Evolutionary conservation across 2,888 invertebrate species (phyloP), one percentile per base, ranked within the genome.

Genomic region (Eilema depressum): DNA sequence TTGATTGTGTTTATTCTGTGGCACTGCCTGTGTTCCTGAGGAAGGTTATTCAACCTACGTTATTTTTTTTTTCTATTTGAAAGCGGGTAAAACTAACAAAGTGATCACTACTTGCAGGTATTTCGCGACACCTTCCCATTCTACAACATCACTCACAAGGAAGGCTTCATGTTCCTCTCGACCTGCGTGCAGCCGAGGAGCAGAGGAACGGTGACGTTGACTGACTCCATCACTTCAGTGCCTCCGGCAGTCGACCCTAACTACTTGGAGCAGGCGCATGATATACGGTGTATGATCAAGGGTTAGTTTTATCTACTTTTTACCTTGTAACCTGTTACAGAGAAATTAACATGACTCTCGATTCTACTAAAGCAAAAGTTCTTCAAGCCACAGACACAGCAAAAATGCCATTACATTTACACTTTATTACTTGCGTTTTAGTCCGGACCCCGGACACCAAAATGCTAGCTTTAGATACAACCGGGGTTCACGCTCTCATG

Each of bases 191-290:
- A 98, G 84, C 97, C 98, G 0, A 92, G 93, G 64, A 98, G 98
- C 74, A 95, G 97, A 68, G 98, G 98, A 0, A 91, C 89, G 3
- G 91, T 98, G 5, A 95, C 93, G 2, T 86, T 98, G 1, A 89
- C 88, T 20, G 96, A 96, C 53, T 86, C 89, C 37, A 96, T 96
- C 83, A 96, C 97, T 11, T 88, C 93, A 0, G 93, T 95, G 14
- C 96, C 96, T 26, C 98, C 98, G 0, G 87, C 95, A 0, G 97
- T 98, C 57, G 96, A 98, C 86, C 97, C 98, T 0, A 97, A 97
- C 75, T 98, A 98, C 87, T 91, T 98, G 74, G 91, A 96, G 56
- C 90, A 96, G 4, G 86, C 91, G 1, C 89, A 93, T 62, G 98
- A 98, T 85, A 88, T 97, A 8, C 83, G 85, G 2, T 97, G 97